Conservation (phyloP, 1,140 invertebrate genomes). For the Neodiprion pinetum region DNA sequence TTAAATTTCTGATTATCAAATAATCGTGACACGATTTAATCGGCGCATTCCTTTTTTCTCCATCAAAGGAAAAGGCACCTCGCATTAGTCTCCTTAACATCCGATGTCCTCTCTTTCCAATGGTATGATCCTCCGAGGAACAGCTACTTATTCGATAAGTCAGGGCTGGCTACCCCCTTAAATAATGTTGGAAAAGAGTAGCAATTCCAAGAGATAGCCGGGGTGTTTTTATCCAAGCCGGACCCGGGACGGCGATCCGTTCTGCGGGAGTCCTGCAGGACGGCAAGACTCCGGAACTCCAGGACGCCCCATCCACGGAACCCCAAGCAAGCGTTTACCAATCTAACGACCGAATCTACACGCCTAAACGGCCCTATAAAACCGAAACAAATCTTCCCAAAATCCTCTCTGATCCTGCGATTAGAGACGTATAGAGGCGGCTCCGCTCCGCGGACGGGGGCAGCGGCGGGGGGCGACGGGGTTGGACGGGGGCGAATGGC, state of each 20-base stretch:
- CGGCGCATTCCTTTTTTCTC: too few species aligned
- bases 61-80: too few species aligned
- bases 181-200: background rate
- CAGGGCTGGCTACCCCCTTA: background rate
- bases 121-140: too few species aligned
- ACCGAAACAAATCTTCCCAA: conserved; percentile 53
- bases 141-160: too few species aligned
- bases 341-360: conserved; percentile 57
- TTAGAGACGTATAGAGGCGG: conserved; percentile 11
- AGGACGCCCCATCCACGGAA: background rate
- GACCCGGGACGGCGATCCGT: too few species aligned
- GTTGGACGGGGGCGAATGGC: conserved; percentile 26
- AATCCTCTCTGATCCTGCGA: conserved; percentile 42
- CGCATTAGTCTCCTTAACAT: too few species aligned
- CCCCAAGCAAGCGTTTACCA: conserved; percentile 33
- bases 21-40: too few species aligned
- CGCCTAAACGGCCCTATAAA: conserved; percentile 54
- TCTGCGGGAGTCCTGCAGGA: background rate
- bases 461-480: background rate
- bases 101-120: too few species aligned
- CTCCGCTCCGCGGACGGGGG: background rate
- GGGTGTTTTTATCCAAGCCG: background rate
- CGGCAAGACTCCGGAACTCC: background rate
- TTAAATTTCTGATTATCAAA: too few species aligned
- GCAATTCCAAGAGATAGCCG: background rate